Evolutionary conservation across 2,888 invertebrate genomes (phyloP), one percentile per base, ranked within the genome.

Genomic region (Coenonympha glycerion): DNA sequence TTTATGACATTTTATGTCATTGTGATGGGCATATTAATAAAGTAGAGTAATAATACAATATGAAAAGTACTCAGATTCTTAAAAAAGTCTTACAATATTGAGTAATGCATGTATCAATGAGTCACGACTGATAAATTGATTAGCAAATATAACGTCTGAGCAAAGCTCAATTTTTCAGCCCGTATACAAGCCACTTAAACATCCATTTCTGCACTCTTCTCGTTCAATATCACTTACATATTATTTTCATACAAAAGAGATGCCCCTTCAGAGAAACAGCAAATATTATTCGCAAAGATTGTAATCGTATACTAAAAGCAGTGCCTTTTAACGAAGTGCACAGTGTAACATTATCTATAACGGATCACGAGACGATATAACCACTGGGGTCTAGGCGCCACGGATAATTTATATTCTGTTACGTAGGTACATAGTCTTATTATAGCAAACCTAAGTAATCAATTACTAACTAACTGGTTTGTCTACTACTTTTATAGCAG

Each of bases 221-320:
- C 21, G n/a, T 22, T 33, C 21, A 3, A 45, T 34, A 34, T 45
- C 33, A 24, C 13, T 45, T 24, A 34, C 45, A 45, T 13, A 45
- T 36, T 41, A 41, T 42, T 42, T 42, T 11, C 36, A 13, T 15
- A 36, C 19, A 47, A 52, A 47, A 41, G 33, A 11, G 13, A 41
- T 34, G 40, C 34, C 53, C 49, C 53, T 44, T 53, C 45, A 19
- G 33, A 39, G 21, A 18, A 22, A 41, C 47, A 40, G 11, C 45
- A 34, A 41, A 47, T 41, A 44, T 49, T 39, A 49, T 50, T 53
- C 31, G 41, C 31, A 34, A 49, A 50, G 49, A 49, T 53, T 33
- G 47, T 47, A 47, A 53, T 53, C 53, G 36, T 36, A 47, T 39
- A 47, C 33, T 53, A 50, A 49, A 49, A 53, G 31, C 37, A 37